phyloP scores from a whole-genome alignment of 1,140 invertebrate genomes.

The Zophobas morio region DNA sequence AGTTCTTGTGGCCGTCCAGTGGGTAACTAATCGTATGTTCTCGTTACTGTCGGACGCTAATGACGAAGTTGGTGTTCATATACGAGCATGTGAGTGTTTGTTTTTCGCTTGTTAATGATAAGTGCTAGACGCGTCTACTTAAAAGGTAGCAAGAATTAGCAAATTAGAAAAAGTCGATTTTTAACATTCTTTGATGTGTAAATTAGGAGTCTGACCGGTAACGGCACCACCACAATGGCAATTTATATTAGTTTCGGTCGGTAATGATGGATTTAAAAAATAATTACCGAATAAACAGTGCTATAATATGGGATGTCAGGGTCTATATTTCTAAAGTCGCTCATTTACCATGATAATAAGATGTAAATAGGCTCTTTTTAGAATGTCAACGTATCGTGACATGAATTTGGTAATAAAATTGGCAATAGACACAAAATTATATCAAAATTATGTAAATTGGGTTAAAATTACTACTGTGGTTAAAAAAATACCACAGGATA shows the following conservation, averaged over 20 bases:
- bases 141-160: no score
- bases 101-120: no score
- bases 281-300: constrained; percentile 16
- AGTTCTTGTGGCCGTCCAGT: not conserved
- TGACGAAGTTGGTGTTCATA: no score
- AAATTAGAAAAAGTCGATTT: not conserved
- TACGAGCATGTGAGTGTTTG: no score
- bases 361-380: constrained; percentile 23
- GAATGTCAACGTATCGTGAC: constrained; percentile 25
- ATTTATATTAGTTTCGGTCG: not conserved
- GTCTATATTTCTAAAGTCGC: constrained; percentile 17
- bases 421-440: constrained; percentile 31
- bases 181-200: constrained; percentile 8
- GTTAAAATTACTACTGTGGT: constrained; percentile 16
- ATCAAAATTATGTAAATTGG: constrained; percentile 29
- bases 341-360: constrained; percentile 36
- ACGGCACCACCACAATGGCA: constrained; percentile 8
- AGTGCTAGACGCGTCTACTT: no score
- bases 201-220: constrained; percentile 10
- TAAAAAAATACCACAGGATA: constrained; percentile 20
- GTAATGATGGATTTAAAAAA: constrained; percentile 20
- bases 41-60: no score
- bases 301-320: constrained; percentile 2
- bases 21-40: no score
- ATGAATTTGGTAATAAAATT: constrained; percentile 31